Evolutionary conservation across 64 coral and sea anemone species (phyloP).

Genomic region (Actinia tenebrosa): DNA sequence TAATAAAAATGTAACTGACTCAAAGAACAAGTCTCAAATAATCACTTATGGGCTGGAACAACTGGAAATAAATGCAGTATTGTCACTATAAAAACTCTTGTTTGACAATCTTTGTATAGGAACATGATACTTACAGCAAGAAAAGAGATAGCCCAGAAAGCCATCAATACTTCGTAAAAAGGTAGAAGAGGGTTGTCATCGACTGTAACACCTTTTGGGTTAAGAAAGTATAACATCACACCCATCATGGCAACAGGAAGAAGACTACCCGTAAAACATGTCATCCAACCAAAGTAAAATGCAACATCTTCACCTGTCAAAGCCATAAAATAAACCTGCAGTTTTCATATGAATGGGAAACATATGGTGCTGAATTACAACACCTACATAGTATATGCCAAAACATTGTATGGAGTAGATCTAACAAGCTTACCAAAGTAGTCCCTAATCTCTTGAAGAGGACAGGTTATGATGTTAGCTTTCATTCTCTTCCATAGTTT

Average conservation of each 20-base stretch:
- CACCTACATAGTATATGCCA: no score
- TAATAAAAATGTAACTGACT: no score
- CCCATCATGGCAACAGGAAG: conserved; percentile 73
- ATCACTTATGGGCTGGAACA: no score
- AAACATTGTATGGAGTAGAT: no score
- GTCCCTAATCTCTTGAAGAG: conserved; percentile 88
- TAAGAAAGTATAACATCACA: conserved; percentile 84
- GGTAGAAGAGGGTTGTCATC: conserved; percentile 97
- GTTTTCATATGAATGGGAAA: no score
- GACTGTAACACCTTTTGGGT: conserved; percentile 81
- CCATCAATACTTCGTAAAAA: conserved; percentile 91
- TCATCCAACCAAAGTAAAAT: conserved; percentile 98
- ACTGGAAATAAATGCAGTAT: no score
- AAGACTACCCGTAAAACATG: conserved; percentile 82
- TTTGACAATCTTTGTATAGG: no score
- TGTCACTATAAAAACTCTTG: no score
- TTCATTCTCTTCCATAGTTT: conserved; percentile 93
- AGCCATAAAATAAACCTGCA: not conserved
- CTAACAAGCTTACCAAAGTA: conserved; percentile 71
- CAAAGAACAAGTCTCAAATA: no score
- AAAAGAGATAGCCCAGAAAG: conserved; percentile 95
- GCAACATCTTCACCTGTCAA: conserved; percentile 80
- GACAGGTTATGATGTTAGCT: conserved; percentile 76
- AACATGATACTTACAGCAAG: conserved; percentile 46
- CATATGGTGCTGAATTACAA: no score